Evolutionary conservation across 2,888 invertebrate genomes (phyloP), one percentile per base, ranked within the genome.

Genomic region (Hipparchia semele): DNA sequence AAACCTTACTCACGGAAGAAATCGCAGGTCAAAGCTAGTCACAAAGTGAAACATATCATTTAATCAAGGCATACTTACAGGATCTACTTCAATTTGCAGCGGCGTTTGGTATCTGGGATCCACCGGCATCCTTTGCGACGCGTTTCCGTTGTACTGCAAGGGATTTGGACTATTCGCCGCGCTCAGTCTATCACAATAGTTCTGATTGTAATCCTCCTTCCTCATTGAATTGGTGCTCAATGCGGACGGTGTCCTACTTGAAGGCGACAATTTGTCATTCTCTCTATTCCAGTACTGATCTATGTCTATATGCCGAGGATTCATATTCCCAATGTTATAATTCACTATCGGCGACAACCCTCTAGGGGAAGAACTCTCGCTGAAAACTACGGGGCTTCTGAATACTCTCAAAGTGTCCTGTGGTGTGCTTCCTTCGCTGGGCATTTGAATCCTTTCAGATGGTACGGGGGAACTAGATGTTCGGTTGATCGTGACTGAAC

Each of bases 61-160:
- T 49, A 0, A 49, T 6, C 49, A 60, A 60, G n/a, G 69, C 23
- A 54, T 84, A 94, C 94, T 94, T 94, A 97, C 97, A 82, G 96
- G 95, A 90, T 96, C 96, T 75, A 97, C 95, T 82, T 96, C 95
- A 75, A 97, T 94, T 76, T 94, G 92, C 78, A 97, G 91, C 45
- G 95, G 95, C 70, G 89, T 91, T 79, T 90, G 86, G 86, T 94
- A 90, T 83, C 88, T 85, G 23, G 88, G 80, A 77, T 93, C 89
- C 23, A 88, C 75, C 10, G 84, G 83, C 69, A 80, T 73, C 77
- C 86, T 84, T 80, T 85, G 87, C 23, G 86, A 82, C 51, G 86
- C 77, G 76, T 92, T 94, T 39, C 94, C 94, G 78, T 94, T 94
- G 79, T 84, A 88, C 72, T 90, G 90, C 64, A 84, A 86, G 68